Evolutionary conservation across 1,140 invertebrate species (phyloP), one percentile per base, ranked within the genome.

Genomic region (Zaprionus ghesquierei): DNA sequence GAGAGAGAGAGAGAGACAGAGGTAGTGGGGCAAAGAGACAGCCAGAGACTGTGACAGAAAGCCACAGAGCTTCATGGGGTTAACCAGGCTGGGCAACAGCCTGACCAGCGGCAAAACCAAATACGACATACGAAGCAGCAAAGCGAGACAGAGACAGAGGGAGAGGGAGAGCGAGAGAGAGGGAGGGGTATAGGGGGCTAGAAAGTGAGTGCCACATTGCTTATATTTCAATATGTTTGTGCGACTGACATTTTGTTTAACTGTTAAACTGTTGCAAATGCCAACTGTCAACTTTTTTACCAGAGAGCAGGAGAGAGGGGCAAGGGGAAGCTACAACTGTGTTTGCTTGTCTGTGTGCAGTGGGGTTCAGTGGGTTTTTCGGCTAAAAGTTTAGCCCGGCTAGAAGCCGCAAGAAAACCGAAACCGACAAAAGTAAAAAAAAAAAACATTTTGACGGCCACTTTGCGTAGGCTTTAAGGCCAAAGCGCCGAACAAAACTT

Each of bases 221-320:
- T 75, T 66, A 86, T 82, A 81, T 76, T 78, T 86, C 84, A 82
- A 87, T 86, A 86, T 77, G 65, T 79, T 82, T 66, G 66, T 72
- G 69, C 82, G 71, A 56, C 75, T 81, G 71, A 87, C 70, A 87
- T 79, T 79, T 86, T 77, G 69, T 59, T 58, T 69, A 74, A 73
- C 81, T 75, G 64, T 62, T 86, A 75, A 85, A 81, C 79, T 68
- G 71, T 76, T 79, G 82, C 66, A 77, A 87, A 86, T 85, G 78
- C 82, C 81, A 86, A 76, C 77, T 86, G 81, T 81, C 81, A 86
- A 75, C 59, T 69, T 81, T 78, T 69, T 68, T 10, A 25, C 0
- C 8, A n/a, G 18, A n/a, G 46, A 5, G 15, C 33, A 4, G 3
- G 41, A n/a, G 9, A 22, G 25, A 22, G 20, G 4, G 41, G 6